Percentiles rank a stretch among this genome's conserved stretches.
Evolutionary conservation across 2,797 vertebrate genomes (phyloP).

Genomic region (Alexandromys oeconomus): DNA sequence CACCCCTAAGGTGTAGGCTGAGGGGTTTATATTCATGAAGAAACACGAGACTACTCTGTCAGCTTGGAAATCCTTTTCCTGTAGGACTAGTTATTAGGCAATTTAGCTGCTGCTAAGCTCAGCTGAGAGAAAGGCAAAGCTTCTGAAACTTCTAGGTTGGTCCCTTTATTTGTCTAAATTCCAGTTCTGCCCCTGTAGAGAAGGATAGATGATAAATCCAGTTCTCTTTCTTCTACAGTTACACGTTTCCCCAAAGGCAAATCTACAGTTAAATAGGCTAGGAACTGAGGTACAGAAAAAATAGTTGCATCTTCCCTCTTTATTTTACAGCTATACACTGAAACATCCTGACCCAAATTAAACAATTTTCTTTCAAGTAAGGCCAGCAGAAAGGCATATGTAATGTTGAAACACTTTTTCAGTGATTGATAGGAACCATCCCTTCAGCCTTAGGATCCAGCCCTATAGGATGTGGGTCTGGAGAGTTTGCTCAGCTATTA

Average conservation of each 20-base stretch:
- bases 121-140: slow-evolving; percentile 1
- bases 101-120: slow-evolving; percentile 68
- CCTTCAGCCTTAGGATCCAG: background rate
- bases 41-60: slow-evolving; percentile 56
- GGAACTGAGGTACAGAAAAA: background rate
- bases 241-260: background rate
- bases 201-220: slow-evolving; percentile 42
- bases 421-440: background rate
- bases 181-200: slow-evolving; percentile 54
- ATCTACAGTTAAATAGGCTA: background rate
- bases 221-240: background rate
- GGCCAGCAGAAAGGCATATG: background rate
- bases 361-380: background rate
- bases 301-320: background rate
- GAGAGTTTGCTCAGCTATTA: background rate
- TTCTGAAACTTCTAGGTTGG: slow-evolving; percentile 40
- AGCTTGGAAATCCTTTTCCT: slow-evolving; percentile 64
- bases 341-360: background rate
- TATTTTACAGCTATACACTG: background rate
- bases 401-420: background rate
- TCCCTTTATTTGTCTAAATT: slow-evolving; percentile 68
- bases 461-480: background rate
- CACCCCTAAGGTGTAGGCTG: background rate
- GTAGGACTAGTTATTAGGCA: slow-evolving; percentile 61
- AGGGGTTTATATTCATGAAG: slow-evolving; percentile 44